phyloP scores from a whole-genome alignment of 2,888 invertebrate genomes.

The Cotesia congregata region DNA sequence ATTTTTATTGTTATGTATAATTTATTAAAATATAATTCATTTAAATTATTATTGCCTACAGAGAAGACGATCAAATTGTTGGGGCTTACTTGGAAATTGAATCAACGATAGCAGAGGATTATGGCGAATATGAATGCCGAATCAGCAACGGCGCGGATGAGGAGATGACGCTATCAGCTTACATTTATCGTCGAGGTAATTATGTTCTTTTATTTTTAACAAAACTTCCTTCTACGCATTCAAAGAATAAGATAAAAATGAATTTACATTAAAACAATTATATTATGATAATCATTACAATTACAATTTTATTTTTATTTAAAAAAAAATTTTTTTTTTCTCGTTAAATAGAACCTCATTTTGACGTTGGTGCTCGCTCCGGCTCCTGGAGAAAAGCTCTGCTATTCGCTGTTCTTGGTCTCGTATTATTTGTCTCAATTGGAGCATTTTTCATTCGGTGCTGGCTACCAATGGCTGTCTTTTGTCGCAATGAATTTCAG shows the following conservation, averaged over 20 bases:
- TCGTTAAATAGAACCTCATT: conserved; percentile 60
- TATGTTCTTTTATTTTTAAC: conserved; percentile 23
- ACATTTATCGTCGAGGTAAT: conserved; percentile 65
- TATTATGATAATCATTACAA: conserved; percentile 2
- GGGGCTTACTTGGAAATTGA: conserved; percentile 79
- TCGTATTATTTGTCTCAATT: conserved; percentile 71
- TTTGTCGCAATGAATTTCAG: conserved; percentile 72
- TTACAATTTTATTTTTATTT: not conserved
- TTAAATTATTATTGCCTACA: conserved; percentile 62
- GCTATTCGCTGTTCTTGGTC: conserved; percentile 72
- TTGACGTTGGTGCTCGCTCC: conserved; percentile 58
- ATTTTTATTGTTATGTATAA: not conserved
- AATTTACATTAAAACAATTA: conserved; percentile 6
- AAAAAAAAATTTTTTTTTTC: not conserved
- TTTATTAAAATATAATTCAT: conserved; percentile 1
- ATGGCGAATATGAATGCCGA: conserved; percentile 80
- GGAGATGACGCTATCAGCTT: conserved; percentile 67
- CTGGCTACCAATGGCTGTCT: conserved; percentile 70
- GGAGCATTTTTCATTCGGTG: conserved; percentile 73
- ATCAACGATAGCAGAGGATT: conserved; percentile 76
- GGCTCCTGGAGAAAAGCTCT: conserved; percentile 74
- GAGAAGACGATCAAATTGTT: conserved; percentile 80
- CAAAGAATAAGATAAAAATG: conserved; percentile 4
- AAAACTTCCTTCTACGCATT: not conserved
- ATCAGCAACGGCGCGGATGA: conserved; percentile 74